Evolutionary conservation across 2,797 vertebrate species (phyloP).

Genomic region (Okamejei kenojei): DNA sequence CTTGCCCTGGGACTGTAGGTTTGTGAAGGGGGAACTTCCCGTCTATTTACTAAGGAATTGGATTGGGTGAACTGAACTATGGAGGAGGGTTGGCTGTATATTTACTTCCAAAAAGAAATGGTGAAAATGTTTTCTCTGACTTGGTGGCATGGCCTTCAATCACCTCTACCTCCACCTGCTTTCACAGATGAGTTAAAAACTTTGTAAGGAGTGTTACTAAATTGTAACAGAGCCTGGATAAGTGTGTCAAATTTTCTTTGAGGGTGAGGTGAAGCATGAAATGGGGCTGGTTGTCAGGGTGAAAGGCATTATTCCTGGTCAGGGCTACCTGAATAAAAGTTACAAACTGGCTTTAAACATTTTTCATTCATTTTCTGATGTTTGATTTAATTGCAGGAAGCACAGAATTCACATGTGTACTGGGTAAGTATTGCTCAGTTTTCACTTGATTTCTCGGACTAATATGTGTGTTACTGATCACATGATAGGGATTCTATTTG

Average conservation of each 20-base stretch:
- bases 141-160: neutral
- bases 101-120: neutral
- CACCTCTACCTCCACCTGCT: neutral
- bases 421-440: constrained; percentile 74
- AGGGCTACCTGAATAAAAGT: neutral
- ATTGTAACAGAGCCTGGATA: neutral
- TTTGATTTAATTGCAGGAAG: constrained; percentile 68
- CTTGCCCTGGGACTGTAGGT: neutral
- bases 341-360: neutral
- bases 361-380: constrained; percentile 20
- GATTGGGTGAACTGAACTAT: neutral
- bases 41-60: neutral
- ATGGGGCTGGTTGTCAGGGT: neutral
- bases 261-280: neutral
- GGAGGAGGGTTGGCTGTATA: neutral
- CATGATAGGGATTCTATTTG: neutral
- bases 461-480: neutral
- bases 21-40: neutral
- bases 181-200: neutral
- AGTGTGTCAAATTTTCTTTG: neutral
- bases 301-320: neutral
- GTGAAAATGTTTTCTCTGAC: neutral
- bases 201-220: neutral
- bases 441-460: neutral
- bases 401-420: constrained; percentile 96